These are phyloP conservation scores for Spheniscus mendiculus DNA, from an alignment of 2,113 vertebrate genomes.

Conservation along the genomic window DNA sequence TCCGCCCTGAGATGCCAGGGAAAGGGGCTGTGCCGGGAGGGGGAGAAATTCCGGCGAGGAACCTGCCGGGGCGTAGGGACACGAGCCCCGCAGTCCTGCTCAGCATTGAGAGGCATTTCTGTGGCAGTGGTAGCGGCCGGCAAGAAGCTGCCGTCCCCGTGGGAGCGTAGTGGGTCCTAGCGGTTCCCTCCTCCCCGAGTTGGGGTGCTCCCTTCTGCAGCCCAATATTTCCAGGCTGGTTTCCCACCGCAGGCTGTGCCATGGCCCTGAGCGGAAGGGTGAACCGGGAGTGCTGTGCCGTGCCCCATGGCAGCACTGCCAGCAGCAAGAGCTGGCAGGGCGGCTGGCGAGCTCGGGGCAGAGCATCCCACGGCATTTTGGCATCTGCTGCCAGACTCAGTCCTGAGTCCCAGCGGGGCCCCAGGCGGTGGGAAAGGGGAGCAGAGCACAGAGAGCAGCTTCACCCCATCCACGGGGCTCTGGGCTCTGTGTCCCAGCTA, in stretches of 20 bases:
- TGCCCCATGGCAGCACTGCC: not conserved
- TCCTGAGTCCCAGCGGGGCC: not conserved
- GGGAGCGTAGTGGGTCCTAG: not conserved
- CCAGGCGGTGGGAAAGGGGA: not conserved
- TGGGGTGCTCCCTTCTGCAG: not conserved
- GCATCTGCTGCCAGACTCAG: not conserved
- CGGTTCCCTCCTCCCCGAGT: not conserved
- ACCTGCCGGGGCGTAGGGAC: not conserved
- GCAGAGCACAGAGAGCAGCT: not conserved
- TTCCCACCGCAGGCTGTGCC: not conserved
- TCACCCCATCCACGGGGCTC: fast-evolving
- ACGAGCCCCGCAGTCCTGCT: fast-evolving
- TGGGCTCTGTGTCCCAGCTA: not conserved
- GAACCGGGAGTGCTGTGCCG: fast-evolving
- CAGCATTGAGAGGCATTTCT: not conserved
- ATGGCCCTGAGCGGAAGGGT: not conserved
- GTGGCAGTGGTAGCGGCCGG: fast-evolving
- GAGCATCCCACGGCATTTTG: too few species aligned
- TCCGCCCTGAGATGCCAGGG: fast-evolving
- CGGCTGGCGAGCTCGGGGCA: not conserved
- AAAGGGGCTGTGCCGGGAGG: not conserved
- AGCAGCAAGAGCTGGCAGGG: not conserved
- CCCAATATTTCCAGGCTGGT: not conserved
- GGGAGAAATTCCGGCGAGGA: not conserved
- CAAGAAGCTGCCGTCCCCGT: not conserved